phyloP scores from a whole-genome alignment of 2,113 vertebrate genomes.

The Gadus macrocephalus region DNA sequence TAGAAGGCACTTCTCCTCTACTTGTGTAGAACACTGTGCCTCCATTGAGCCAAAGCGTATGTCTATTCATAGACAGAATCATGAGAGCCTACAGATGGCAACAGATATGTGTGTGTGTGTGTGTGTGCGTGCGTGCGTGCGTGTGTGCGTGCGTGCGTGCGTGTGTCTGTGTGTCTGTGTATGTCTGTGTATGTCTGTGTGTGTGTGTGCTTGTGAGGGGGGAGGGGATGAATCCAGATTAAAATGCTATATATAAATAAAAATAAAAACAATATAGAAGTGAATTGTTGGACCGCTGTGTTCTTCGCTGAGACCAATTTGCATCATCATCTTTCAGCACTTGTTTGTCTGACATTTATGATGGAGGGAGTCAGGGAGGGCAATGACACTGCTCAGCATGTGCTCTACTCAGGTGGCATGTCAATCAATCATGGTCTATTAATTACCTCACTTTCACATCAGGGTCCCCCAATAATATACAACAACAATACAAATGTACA shows the following conservation, averaged over 20 bases:
- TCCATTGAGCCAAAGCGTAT: too few species aligned
- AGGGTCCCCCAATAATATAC: background rate
- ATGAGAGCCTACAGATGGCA: constrained; percentile 51
- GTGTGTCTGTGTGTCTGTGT: too few species aligned
- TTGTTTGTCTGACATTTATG: constrained; percentile 33
- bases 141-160: too few species aligned
- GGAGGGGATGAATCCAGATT: constrained; percentile 17
- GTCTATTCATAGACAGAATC: constrained; percentile 4
- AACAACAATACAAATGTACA: too few species aligned
- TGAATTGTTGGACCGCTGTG: constrained; percentile 13
- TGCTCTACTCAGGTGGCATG: constrained; percentile 30
- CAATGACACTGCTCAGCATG: constrained; percentile 16
- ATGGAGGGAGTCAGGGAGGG: constrained; percentile 16
- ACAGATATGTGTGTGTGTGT: constrained; percentile 16
- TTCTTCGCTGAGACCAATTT: constrained; percentile 52
- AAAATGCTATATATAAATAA: constrained; percentile 38
- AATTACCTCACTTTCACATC: constrained; percentile 28
- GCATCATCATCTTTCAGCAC: constrained; percentile 33
- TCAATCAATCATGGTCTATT: constrained; percentile 42
- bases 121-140: background rate
- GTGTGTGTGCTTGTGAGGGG: too few species aligned
- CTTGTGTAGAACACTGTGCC: too few species aligned
- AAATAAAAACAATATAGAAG: background rate
- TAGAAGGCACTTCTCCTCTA: too few species aligned
- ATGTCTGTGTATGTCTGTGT: too few species aligned